A percentile compares a stretch with the other conserved stretches of the same genome.
phyloP scores from a whole-genome alignment of 2,888 invertebrate species.

The Drosophila kanekoi region DNA sequence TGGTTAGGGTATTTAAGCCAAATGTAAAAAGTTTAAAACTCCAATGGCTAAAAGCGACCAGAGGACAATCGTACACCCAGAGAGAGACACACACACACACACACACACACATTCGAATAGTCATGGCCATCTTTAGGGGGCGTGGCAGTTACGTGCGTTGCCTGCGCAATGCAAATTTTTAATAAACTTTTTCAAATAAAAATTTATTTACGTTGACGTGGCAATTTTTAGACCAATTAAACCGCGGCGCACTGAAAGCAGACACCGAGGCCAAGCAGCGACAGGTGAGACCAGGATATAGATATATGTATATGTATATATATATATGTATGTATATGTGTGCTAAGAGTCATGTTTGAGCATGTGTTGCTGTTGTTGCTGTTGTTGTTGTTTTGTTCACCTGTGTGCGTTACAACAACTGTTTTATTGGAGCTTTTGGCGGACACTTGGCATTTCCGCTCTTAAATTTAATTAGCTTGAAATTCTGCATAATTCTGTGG shows the following conservation, averaged over 20 bases:
- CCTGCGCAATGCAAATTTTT: constrained; percentile 75
- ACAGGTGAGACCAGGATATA: neutral
- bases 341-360: no score
- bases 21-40: constrained; percentile 71
- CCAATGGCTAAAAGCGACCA: constrained; percentile 62
- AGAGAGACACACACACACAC: neutral
- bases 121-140: constrained; percentile 20
- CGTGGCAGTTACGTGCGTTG: constrained; percentile 65
- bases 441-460: constrained; percentile 45
- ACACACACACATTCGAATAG: constrained; percentile 9
- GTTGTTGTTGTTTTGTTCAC: constrained; percentile 3
- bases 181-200: constrained; percentile 81
- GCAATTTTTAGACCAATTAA: constrained; percentile 82
- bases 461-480: constrained; percentile 72
- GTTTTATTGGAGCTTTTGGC: constrained; percentile 42
- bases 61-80: constrained; percentile 44
- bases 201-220: constrained; percentile 80
- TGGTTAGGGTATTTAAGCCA: constrained; percentile 28
- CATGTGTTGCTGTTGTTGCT: no score
- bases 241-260: constrained; percentile 51
- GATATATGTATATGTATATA: neutral
- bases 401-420: constrained; percentile 32
- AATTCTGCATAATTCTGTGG: constrained; percentile 59
- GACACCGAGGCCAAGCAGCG: constrained; percentile 5
- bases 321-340: constrained; percentile 11